Evolutionary conservation across 2,888 invertebrate genomes (phyloP), one percentile per base, ranked within the genome.

Genomic region (Phengaris alcon): DNA sequence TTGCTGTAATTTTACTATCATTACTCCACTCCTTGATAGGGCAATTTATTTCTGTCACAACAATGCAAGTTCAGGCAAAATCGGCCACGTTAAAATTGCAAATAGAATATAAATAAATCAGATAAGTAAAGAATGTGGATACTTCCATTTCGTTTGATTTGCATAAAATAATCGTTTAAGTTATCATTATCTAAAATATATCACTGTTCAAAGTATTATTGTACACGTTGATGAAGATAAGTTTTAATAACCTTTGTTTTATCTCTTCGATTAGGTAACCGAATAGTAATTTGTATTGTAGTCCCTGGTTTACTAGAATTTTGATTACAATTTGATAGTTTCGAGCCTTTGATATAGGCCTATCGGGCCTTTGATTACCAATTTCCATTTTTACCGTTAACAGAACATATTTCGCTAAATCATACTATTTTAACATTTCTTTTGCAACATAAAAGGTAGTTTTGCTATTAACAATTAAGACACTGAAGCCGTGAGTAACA

Each of bases 1-100:
- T 35, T 35, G 78, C 78, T 79, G 77, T 77, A 81, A 79, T 80
- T 79, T 80, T 76, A 77, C 74, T 75, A 77, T 78, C 77, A 80
- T 79, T 77, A 81, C 78, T 80, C 73, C 77, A 77, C 77, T 79
- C 75, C 77, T 79, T 77, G 79, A 79, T 79, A 80, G 78, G 78
- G 78, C 79, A 74, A 82, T 80, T 80, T 80, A 80, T 80, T 81
- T 78, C 77, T 79, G 80, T 79, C 79, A 74, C 75, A 79, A 82
- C 80, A 80, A 80, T 79, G 76, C 74, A 46, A 74, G 78, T 79
- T 82, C 76, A 64, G 35, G 78, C 79, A 74, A 78, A 82, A 81
- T 79, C 76, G 77, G 80, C 77, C 78, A 79, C 78, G 80, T 79
- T 81, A 81, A 78, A 80, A 80, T 79, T 79, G 77, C 73, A 54